Evolutionary conservation across 2,113 vertebrate genomes (phyloP), one percentile per base, ranked within the genome.

Genomic region (Lichenostomus cassidix): DNA sequence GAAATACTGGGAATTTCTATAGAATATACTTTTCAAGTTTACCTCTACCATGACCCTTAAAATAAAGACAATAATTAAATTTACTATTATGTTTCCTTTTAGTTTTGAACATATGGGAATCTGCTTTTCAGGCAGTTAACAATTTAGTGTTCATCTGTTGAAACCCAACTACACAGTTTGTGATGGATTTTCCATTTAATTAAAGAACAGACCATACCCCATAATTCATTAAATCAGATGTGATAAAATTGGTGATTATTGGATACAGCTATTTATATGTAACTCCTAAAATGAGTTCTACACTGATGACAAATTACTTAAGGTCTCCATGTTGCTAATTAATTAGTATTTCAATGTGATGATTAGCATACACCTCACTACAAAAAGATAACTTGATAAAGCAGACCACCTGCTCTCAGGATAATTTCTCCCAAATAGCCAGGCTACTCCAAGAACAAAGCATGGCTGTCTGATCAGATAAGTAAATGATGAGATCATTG

Each of bases 251-350:
- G n/a, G 83, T 12, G n/a, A 70, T 83, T 52, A 59, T 31, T 74
- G 15, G 52, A 87, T 70, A 70, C 31, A 74, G 50, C 42, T 78
- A 56, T 53, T 87, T 77, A 68, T 35, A 84, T 18, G 35, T 56
- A 86, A 70, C 55, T 88, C 70, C 24, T 74, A 70, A 89, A 88
- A 59, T n/a, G 14, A 86, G 19, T 75, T 96, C 87, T 79, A 69
- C 49, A 62, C 62, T 77, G 52, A 74, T 55, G 88, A 94, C 55
- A 96, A 94, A 95, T 63, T 81, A 35, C 68, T 83, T 83, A 80
- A 41, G 50, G 41, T 59, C 50, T 86, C 60, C 33, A 31, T 11
- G 47, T 73, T 82, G 67, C 47, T 94, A 92, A 96, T 91, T 82
- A 89, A 25, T 76, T 11, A 37, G 53, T 73, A 89, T 87, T 94